A percentile compares a stretch with the other conserved stretches of the same genome.
Conservation (phyloP, 2,113 vertebrate genomes). For the Callocephalon fimbriatum region DNA sequence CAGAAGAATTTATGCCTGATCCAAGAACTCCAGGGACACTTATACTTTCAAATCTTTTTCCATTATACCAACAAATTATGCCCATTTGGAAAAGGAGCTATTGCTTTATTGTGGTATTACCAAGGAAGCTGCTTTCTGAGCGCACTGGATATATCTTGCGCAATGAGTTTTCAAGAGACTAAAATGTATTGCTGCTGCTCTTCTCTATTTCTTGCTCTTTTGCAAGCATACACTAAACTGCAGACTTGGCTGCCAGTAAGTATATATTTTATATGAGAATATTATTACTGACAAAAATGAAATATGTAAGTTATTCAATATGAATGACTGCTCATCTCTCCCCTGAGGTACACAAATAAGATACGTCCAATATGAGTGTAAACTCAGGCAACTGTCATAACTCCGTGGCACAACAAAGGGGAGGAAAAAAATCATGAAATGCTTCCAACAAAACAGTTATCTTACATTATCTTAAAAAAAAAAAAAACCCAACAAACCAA, state of each 20-base stretch:
- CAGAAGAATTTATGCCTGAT: background rate
- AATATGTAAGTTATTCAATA: conserved; percentile 39
- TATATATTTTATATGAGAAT: background rate
- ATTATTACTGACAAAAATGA: conserved; percentile 37
- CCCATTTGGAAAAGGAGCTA: conserved; percentile 28
- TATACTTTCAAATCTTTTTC: background rate
- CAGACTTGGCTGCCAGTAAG: background rate
- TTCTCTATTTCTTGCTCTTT: background rate
- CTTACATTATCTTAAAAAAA: background rate
- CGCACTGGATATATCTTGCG: background rate
- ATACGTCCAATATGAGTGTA: background rate
- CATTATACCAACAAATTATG: background rate
- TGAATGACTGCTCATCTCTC: conserved; percentile 56
- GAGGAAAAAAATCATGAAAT: background rate
- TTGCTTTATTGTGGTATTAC: background rate
- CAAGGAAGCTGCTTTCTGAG: background rate
- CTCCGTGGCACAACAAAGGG: background rate
- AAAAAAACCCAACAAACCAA: background rate
- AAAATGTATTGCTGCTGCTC: background rate
- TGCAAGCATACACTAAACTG: background rate
- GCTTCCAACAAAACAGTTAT: background rate
- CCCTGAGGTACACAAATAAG: conserved; percentile 12
- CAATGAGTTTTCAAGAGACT: background rate
- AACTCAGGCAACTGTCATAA: background rate
- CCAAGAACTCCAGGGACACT: background rate